These are phyloP conservation scores for Philopedon plagiatum DNA, from an alignment of 2,888 invertebrate genomes.

Conservation along the genomic window DNA sequence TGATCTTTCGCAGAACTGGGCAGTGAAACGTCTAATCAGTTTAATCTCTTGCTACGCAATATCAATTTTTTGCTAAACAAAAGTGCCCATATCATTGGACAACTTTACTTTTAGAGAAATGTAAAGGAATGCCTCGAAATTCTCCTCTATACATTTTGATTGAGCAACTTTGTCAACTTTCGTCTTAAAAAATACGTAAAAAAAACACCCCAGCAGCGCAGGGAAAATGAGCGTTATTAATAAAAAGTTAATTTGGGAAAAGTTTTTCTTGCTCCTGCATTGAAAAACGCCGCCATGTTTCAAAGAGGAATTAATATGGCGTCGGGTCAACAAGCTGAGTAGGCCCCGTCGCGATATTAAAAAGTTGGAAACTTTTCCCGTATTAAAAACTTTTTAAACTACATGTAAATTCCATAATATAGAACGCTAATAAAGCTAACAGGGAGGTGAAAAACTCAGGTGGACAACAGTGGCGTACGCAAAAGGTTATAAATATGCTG, in stretches of 20 bases:
- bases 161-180: background rate
- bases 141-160: too few relatives aligned
- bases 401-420: conserved; percentile 54
- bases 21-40: too few relatives aligned
- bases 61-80: too few relatives aligned
- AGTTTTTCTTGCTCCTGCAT: conserved; percentile 7
- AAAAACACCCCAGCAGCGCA: background rate
- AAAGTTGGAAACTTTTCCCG: conserved; percentile 46
- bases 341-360: conserved; percentile 49
- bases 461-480: conserved; percentile 23
- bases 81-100: too few relatives aligned
- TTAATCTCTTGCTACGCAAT: too few relatives aligned
- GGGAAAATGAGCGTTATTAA: conserved; percentile 5
- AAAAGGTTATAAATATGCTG: too few relatives aligned
- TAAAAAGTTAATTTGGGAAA: conserved; percentile 21
- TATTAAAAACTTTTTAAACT: conserved; percentile 52
- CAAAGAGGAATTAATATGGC: conserved; percentile 48
- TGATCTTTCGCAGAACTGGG: too few relatives aligned
- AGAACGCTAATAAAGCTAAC: conserved; percentile 52
- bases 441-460: conserved; percentile 38
- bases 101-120: too few relatives aligned
- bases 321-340: conserved; percentile 51
- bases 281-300: conserved; percentile 29
- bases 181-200: background rate
- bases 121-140: too few relatives aligned